Evolutionary conservation across 2,888 invertebrate genomes (phyloP).

Genomic region (Noctua fimbriata): DNA sequence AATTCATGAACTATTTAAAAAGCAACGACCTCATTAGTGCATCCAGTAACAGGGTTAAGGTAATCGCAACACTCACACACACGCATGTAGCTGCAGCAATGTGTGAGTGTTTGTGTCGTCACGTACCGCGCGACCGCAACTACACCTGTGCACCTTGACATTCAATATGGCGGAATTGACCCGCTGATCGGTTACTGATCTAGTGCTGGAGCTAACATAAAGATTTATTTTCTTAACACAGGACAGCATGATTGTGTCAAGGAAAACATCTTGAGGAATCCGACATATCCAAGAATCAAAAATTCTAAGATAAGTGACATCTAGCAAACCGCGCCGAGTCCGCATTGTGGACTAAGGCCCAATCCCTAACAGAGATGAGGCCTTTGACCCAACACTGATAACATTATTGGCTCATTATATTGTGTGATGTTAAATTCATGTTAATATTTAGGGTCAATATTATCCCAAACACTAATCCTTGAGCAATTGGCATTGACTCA

Average conservation of each 20-base stretch:
- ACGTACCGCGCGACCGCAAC: slow-evolving; percentile 62
- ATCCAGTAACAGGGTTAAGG: slow-evolving; percentile 56
- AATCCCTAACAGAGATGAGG: background rate
- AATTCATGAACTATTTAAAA: slow-evolving; percentile 30
- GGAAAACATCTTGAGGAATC: background rate
- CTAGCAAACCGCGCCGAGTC: background rate
- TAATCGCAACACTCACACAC: slow-evolving; percentile 20
- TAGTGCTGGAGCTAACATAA: background rate
- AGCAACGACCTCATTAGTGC: slow-evolving; percentile 32
- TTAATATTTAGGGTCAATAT: background rate
- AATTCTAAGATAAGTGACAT: background rate
- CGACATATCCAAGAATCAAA: background rate
- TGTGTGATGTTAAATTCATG: background rate
- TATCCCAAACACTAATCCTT: background rate
- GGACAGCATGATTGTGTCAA: background rate
- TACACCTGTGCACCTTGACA: slow-evolving; percentile 63
- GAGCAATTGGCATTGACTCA: background rate
- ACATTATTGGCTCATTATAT: background rate
- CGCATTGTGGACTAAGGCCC: background rate
- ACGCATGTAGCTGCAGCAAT: background rate
- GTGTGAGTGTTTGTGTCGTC: slow-evolving; percentile 12
- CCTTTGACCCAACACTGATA: background rate
- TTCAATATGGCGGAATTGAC: slow-evolving; percentile 57
- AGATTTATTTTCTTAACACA: slow-evolving; percentile 1
- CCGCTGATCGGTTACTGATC: background rate